These are phyloP conservation scores for Barnardius zonarius DNA, from an alignment of 2,113 vertebrate genomes.

Conservation along the genomic window DNA sequence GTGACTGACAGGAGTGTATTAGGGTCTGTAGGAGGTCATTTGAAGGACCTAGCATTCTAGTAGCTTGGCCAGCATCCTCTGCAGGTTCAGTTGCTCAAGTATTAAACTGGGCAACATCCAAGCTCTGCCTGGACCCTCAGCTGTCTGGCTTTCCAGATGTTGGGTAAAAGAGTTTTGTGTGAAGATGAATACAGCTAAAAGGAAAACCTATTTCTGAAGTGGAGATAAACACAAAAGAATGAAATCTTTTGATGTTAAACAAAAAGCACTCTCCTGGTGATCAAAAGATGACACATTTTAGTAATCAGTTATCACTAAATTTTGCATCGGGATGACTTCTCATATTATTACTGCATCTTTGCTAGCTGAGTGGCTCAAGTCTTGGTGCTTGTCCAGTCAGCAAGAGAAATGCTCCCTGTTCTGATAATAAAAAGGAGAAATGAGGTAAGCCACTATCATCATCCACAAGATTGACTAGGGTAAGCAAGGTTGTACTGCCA, in stretches of 20 bases:
- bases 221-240: not conserved
- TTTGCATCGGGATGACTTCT: not conserved
- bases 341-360: not conserved
- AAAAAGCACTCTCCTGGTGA: not conserved
- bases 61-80: not conserved
- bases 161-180: not conserved
- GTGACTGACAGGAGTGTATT: not conserved
- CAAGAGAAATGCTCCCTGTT: not conserved
- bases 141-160: not conserved
- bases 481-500: not conserved
- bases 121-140: not conserved
- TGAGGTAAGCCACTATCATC: not conserved
- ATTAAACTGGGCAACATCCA: not conserved
- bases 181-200: not conserved
- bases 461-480: not conserved
- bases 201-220: not conserved
- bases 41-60: not conserved
- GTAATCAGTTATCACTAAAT: not conserved
- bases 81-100: not conserved
- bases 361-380: not conserved
- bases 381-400: not conserved
- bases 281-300: not conserved
- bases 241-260: not conserved
- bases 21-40: fast-evolving
- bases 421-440: not conserved